Evolutionary conservation across 2,888 invertebrate genomes (phyloP).

Genomic region (Drosophila pegasa): DNA sequence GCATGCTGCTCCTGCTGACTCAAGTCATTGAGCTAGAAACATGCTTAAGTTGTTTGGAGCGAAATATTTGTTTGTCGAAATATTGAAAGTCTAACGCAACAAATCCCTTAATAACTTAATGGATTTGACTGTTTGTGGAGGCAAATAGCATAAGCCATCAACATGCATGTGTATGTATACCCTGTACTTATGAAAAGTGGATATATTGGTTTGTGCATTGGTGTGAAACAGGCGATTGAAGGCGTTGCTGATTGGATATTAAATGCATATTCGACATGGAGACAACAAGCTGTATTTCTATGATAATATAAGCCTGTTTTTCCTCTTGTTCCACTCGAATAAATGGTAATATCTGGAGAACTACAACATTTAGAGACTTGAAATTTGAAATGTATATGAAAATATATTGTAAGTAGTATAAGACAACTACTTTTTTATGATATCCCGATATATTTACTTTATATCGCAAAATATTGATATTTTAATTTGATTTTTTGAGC

Average conservation of each 20-base stretch:
- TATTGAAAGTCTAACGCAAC: conserved; percentile 59
- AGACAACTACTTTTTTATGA: not conserved
- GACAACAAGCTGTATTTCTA: not conserved
- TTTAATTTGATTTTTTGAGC: not conserved
- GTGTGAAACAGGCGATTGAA: not conserved
- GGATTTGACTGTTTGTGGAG: conserved; percentile 66
- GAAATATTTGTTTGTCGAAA: conserved; percentile 27
- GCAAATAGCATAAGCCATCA: conserved; percentile 35
- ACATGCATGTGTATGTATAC: conserved; percentile 26
- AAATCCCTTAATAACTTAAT: conserved; percentile 81
- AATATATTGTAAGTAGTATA: not conserved
- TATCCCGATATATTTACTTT: not conserved
- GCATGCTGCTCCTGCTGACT: not conserved
- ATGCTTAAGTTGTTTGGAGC: not conserved
- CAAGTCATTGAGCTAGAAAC: conserved; percentile 1
- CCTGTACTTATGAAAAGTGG: not conserved
- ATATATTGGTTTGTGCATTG: not conserved
- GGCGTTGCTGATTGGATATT: not conserved
- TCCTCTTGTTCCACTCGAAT: not conserved
- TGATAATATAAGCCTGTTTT: not conserved
- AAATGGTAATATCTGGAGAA: not conserved
- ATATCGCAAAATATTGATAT: not conserved
- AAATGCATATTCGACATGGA: not conserved
- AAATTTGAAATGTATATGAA: not conserved
- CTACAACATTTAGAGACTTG: not conserved